Conservation (phyloP, 2,113 vertebrate species). For the Artemisiospiza belli region DNA sequence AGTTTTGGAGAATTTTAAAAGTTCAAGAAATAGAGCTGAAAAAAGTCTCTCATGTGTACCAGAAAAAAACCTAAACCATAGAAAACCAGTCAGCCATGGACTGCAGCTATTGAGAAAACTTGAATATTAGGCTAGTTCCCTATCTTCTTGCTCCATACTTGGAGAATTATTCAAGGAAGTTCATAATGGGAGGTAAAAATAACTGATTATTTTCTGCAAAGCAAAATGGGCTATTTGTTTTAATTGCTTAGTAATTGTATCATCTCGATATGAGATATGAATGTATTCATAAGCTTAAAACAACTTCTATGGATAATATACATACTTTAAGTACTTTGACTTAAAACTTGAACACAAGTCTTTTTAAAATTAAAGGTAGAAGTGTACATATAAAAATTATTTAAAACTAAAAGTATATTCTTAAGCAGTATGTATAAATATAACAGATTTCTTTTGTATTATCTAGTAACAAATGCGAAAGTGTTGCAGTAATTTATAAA, state of each 20-base stretch:
- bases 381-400: constrained; percentile 81
- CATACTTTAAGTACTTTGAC: constrained; percentile 82
- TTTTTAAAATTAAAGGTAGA: constrained; percentile 82
- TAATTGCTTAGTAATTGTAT: constrained; percentile 69
- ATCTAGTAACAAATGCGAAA: constrained; percentile 88
- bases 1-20: constrained; percentile 65
- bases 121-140: background rate
- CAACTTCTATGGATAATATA: constrained; percentile 83
- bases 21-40: constrained; percentile 63
- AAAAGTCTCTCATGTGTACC: constrained; percentile 28
- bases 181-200: constrained; percentile 46
- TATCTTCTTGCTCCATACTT: constrained; percentile 3
- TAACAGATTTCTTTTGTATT: constrained; percentile 77
- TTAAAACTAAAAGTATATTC: constrained; percentile 85
- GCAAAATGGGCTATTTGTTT: constrained; percentile 57
- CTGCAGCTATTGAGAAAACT: constrained; percentile 75
- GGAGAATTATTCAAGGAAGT: constrained; percentile 40
- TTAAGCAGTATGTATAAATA: constrained; percentile 88
- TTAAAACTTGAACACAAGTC: constrained; percentile 76
- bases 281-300: constrained; percentile 77
- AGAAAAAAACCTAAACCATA: constrained; percentile 37
- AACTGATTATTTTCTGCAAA: constrained; percentile 52
- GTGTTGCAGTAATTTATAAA: constrained; percentile 78
- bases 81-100: constrained; percentile 80
- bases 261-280: constrained; percentile 78